Conservation (phyloP, 2,797 vertebrate species). For the Craterocephalus amniculus region DNA sequence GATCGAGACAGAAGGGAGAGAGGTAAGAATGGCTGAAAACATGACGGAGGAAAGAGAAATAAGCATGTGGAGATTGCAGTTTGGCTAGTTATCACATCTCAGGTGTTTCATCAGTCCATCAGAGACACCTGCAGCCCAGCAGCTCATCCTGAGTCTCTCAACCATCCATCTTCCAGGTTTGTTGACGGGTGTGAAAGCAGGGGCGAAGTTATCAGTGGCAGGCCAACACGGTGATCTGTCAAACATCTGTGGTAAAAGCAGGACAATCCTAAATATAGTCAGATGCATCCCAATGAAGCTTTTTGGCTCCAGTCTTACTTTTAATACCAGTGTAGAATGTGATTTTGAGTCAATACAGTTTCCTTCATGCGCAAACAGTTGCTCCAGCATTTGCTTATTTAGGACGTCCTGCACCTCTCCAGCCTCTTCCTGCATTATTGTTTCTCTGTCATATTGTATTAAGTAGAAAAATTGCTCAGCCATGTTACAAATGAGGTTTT, state of each 20-base stretch:
- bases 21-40: neutral
- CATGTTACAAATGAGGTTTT: no score
- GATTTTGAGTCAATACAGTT: neutral
- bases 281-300: no score
- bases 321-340: neutral
- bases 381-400: no score
- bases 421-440: neutral
- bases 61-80: constrained; percentile 12
- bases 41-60: neutral
- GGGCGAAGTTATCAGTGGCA: neutral
- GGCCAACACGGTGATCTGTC: neutral
- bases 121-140: constrained; percentile 11
- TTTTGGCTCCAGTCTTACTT: neutral
- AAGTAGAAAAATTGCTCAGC: no score
- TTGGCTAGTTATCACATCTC: constrained; percentile 27
- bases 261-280: neutral
- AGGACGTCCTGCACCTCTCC: neutral
- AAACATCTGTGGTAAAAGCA: neutral
- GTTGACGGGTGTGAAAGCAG: neutral
- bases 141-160: constrained; percentile 17
- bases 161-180: constrained; percentile 1
- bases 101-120: neutral
- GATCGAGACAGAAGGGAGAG: neutral
- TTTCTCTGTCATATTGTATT: neutral
- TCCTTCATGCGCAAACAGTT: neutral